These are phyloP conservation scores for Bos indicus DNA, from an alignment of 2,113 vertebrate genomes.

Conservation along the genomic window DNA sequence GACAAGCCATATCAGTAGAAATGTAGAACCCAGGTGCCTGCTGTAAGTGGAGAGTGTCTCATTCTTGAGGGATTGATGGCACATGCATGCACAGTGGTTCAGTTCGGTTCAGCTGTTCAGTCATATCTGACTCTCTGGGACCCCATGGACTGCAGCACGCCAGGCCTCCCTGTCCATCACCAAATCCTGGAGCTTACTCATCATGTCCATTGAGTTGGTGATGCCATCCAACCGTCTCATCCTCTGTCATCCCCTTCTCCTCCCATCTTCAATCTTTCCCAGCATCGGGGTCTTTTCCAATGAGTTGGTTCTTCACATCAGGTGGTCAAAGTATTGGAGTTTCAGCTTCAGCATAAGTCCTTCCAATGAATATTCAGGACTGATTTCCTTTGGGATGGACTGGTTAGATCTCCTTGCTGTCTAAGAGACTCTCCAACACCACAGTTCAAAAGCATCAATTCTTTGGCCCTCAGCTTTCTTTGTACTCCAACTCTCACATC, in stretches of 20 bases:
- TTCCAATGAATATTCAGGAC: background rate
- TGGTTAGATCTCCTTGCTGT: background rate
- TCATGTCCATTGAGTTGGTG: background rate
- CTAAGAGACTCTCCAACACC: background rate
- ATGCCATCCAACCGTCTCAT: background rate
- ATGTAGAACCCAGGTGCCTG: background rate
- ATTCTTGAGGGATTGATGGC: background rate
- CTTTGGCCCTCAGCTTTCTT: background rate
- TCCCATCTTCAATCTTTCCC: background rate
- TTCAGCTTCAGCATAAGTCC: background rate
- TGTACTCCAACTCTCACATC: background rate
- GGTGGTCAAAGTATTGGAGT: background rate
- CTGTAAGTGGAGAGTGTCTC: background rate
- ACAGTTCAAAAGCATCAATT: background rate
- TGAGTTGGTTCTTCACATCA: background rate
- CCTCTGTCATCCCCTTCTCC: background rate
- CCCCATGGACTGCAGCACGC: background rate
- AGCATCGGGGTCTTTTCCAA: rapidly evolving
- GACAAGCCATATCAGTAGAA: background rate
- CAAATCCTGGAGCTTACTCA: background rate
- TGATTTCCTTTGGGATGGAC: background rate
- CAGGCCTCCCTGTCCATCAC: background rate
- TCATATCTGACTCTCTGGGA: background rate
- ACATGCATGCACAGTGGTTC: background rate
- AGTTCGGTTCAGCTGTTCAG: background rate